Evolutionary conservation across 2,888 invertebrate species (phyloP).

Genomic region (Drepanosiphum platanoidis): DNA sequence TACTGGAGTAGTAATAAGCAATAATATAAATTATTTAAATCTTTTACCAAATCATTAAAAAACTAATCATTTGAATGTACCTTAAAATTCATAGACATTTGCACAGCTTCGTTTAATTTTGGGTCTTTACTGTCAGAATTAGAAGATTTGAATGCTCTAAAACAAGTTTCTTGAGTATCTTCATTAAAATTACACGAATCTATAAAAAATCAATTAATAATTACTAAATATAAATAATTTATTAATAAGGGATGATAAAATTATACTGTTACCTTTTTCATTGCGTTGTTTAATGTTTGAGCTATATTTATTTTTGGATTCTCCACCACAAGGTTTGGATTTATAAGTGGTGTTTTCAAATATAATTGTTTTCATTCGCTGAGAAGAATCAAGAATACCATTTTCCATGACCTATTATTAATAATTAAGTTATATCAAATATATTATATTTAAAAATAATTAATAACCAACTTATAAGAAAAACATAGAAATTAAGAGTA

Average conservation of each 20-base stretch:
- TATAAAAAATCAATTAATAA: neutral
- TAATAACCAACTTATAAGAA: neutral
- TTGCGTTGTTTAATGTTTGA: constrained; percentile 52
- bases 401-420: constrained; percentile 54
- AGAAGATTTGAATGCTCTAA: constrained; percentile 53
- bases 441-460: neutral
- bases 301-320: constrained; percentile 59
- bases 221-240: neutral
- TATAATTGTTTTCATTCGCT: constrained; percentile 58
- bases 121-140: constrained; percentile 48
- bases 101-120: constrained; percentile 57
- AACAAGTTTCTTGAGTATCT: constrained; percentile 53
- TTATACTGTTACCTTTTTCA: constrained; percentile 57
- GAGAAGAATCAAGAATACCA: constrained; percentile 57
- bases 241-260: neutral
- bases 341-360: constrained; percentile 58
- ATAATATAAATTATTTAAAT: neutral
- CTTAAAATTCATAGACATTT: constrained; percentile 53
- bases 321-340: constrained; percentile 54
- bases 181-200: constrained; percentile 56
- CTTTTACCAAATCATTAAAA: neutral
- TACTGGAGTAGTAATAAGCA: neutral
- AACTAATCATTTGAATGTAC: constrained; percentile 31
- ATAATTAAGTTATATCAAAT: constrained; percentile 5
- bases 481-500: neutral